Evolutionary conservation across 2,113 vertebrate genomes (phyloP).

Genomic region (Phalacrocorax brasilianus): DNA sequence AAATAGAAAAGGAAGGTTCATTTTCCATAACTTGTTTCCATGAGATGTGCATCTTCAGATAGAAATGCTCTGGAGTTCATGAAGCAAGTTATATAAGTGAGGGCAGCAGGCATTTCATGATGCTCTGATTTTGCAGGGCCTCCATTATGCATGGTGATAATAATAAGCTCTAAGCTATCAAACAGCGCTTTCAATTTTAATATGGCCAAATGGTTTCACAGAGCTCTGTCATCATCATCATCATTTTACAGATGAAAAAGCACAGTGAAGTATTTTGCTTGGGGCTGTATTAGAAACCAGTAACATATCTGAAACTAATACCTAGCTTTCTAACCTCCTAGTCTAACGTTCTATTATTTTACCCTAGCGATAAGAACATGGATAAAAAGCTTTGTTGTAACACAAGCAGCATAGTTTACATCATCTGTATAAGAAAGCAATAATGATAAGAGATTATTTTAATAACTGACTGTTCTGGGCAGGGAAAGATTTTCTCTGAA

Average conservation of each 20-base stretch:
- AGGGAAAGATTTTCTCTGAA: neutral
- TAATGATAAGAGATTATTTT: neutral
- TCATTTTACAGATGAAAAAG: conserved; percentile 20
- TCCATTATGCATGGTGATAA: neutral
- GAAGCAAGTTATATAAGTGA: neutral
- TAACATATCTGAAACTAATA: neutral
- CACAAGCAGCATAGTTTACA: neutral
- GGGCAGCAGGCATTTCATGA: neutral
- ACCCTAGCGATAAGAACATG: neutral
- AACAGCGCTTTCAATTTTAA: neutral
- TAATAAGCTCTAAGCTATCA: conserved; percentile 11
- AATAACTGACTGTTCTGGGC: neutral
- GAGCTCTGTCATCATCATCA: neutral
- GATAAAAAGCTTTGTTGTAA: neutral
- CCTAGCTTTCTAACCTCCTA: neutral
- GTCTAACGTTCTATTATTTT: neutral
- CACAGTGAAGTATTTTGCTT: neutral
- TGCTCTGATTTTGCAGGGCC: neutral
- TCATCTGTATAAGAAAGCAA: neutral
- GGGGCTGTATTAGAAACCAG: neutral
- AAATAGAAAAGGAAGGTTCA: neutral
- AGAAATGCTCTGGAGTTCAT: neutral
- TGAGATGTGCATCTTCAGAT: neutral
- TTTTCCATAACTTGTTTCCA: neutral
- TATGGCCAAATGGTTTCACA: neutral